phyloP scores from a whole-genome alignment of 2,113 vertebrate genomes.

The Entelurus aequoreus region DNA sequence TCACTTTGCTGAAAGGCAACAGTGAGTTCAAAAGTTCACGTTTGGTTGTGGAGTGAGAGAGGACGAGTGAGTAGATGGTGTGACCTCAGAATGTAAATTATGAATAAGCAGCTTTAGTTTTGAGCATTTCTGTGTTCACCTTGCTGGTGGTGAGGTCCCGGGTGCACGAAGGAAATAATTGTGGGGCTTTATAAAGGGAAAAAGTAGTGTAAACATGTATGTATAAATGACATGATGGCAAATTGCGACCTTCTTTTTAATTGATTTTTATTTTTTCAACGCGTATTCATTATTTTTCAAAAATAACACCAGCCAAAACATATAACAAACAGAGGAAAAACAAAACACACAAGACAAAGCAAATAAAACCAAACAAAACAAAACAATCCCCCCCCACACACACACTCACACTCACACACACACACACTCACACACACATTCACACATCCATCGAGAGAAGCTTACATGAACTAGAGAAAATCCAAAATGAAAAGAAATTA shows the following conservation, averaged over 20 bases:
- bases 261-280: too few relatives aligned
- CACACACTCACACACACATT: too few relatives aligned
- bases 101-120: conserved; percentile 14
- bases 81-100: conserved; percentile 28
- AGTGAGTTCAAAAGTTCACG: conserved; percentile 34
- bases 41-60: background rate
- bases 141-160: background rate
- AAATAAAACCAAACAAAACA: too few relatives aligned
- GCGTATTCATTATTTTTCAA: too few relatives aligned
- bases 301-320: too few relatives aligned
- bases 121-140: background rate
- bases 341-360: too few relatives aligned
- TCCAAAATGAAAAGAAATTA: too few relatives aligned
- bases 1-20: conserved; percentile 20
- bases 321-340: too few relatives aligned
- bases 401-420: too few relatives aligned
- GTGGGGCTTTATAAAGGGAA: background rate
- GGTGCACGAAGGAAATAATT: background rate
- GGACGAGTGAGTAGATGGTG: background rate
- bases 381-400: too few relatives aligned
- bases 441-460: too few relatives aligned
- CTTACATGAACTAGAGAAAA: too few relatives aligned
- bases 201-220: background rate
- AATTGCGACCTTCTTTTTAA: background rate
- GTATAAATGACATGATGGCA: background rate